Evolutionary conservation across 1,140 invertebrate genomes (phyloP).

Genomic region (Zaprionus africanus): DNA sequence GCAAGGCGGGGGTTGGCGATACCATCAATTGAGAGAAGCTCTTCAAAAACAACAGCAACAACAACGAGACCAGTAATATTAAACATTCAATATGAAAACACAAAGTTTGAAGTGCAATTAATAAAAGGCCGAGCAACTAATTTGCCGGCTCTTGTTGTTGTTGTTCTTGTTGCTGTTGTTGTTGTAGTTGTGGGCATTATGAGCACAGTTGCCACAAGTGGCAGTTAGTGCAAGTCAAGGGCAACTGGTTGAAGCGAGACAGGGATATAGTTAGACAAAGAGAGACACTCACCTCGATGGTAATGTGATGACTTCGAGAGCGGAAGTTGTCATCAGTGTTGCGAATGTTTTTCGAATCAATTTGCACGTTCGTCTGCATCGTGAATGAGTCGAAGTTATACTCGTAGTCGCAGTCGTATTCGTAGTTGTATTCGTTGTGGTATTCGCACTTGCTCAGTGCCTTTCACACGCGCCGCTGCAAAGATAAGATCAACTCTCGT

Average conservation of each 20-base stretch:
- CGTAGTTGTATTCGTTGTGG: not conserved
- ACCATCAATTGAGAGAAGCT: conserved; percentile 18
- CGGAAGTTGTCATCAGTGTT: conserved; percentile 85
- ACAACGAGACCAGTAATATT: conserved; percentile 15
- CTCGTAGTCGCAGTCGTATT: not conserved
- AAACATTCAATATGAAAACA: conserved; percentile 48
- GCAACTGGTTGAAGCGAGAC: not conserved
- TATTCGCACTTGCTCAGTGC: not conserved
- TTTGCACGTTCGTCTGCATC: conserved; percentile 89
- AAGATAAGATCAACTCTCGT: conserved; percentile 21
- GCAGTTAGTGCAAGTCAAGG: not conserved
- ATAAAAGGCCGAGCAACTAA: conserved; percentile 38
- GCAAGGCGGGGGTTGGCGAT: no score
- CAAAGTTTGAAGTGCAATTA: conserved; percentile 61
- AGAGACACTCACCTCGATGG: conserved; percentile 77
- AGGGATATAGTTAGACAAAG: conserved; percentile 4
- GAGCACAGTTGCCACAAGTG: conserved; percentile 20
- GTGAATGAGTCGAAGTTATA: conserved; percentile 38
- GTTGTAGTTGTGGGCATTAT: not conserved
- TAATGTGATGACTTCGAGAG: conserved; percentile 85
- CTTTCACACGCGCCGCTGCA: conserved; percentile 20
- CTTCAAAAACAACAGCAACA: conserved; percentile 29
- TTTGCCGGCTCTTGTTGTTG: conserved; percentile 9
- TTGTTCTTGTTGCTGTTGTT: conserved; percentile 10
- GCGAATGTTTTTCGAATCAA: conserved; percentile 87